Evolutionary conservation across 2,888 invertebrate genomes (phyloP).

Genomic region (Anthophora plumipes): DNA sequence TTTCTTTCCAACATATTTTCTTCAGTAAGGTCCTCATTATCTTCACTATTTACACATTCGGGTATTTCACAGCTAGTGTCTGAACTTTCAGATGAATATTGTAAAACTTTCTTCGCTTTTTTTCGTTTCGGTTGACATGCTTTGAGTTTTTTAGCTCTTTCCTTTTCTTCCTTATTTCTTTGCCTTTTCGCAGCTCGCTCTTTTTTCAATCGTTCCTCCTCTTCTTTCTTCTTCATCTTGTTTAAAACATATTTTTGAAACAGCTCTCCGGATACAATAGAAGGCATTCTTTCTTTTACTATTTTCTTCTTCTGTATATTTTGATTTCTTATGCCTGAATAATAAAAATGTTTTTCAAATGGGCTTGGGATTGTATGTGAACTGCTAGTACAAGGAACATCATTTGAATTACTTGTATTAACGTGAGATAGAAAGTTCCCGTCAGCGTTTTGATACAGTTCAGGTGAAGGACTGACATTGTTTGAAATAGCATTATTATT

Average conservation of each 20-base stretch:
- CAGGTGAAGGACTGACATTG: constrained; percentile 19
- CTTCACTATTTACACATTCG: constrained; percentile 7
- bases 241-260: constrained; percentile 36
- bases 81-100: constrained; percentile 36
- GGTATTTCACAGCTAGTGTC: constrained; percentile 31
- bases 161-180: constrained; percentile 29
- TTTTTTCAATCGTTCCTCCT: constrained; percentile 29
- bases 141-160: constrained; percentile 29
- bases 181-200: constrained; percentile 7
- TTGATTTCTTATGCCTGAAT: neutral
- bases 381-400: constrained; percentile 20
- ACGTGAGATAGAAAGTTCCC: constrained; percentile 5
- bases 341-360: constrained; percentile 13
- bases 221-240: constrained; percentile 41
- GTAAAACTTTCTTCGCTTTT: constrained; percentile 20
- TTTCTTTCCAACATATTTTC: neutral
- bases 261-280: constrained; percentile 24
- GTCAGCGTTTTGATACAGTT: constrained; percentile 8
- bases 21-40: neutral
- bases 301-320: neutral
- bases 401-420: constrained; percentile 17
- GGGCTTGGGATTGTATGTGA: constrained; percentile 28
- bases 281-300: constrained; percentile 27
- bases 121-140: constrained; percentile 19
- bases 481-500: too few relatives aligned